Conservation (phyloP, 2,797 vertebrate species). For the Helostoma temminkii region DNA sequence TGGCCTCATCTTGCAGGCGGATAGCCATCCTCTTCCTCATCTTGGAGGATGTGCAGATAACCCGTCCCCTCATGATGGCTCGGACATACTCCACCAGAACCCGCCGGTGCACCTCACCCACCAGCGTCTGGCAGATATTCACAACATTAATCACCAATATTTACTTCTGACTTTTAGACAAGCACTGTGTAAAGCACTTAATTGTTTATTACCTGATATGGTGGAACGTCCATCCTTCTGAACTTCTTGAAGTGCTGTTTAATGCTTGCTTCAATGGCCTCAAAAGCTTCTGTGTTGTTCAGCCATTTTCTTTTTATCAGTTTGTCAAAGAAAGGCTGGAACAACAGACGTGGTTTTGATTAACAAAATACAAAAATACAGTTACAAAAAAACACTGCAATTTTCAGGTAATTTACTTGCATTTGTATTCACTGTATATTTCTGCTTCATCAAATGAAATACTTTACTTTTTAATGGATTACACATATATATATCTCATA, state of each 20-base stretch:
- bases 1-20: constrained; percentile 90
- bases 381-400: no score
- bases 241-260: constrained; percentile 89
- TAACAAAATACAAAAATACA: neutral
- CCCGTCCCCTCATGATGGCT: constrained; percentile 89
- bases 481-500: neutral
- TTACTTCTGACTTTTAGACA: neutral
- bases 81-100: constrained; percentile 91
- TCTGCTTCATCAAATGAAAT: neutral
- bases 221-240: constrained; percentile 88
- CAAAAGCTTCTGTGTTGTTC: constrained; percentile 88
- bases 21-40: constrained; percentile 90
- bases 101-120: constrained; percentile 90
- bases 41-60: constrained; percentile 90
- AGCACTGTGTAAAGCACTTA: neutral
- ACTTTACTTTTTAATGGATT: neutral
- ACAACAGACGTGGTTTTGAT: constrained; percentile 14
- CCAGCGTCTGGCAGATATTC: constrained; percentile 82
- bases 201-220: constrained; percentile 87
- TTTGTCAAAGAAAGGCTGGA: constrained; percentile 91
- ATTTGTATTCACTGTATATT: neutral
- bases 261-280: constrained; percentile 87
- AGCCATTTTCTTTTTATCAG: constrained; percentile 93
- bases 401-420: no score
- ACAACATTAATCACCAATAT: constrained; percentile 1